Evolutionary conservation across 2,888 invertebrate genomes (phyloP).

Genomic region (Eristalis pertinax): DNA sequence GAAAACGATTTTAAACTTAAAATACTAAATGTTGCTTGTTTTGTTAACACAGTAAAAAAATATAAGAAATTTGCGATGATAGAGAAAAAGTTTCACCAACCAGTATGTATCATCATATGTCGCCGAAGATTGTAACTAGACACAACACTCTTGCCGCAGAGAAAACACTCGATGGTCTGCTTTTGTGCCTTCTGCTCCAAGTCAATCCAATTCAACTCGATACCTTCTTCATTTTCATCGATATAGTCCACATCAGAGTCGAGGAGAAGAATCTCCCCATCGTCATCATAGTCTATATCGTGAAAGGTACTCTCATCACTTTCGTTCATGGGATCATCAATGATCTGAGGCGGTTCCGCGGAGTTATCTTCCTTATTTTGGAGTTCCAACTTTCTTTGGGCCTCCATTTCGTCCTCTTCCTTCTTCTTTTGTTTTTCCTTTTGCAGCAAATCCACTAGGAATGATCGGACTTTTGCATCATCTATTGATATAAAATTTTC

Average conservation of each 20-base stretch:
- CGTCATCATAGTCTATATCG: constrained; percentile 68
- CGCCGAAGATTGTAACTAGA: constrained; percentile 80
- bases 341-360: not conserved
- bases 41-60: not conserved
- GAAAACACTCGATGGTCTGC: constrained; percentile 78
- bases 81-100: constrained; percentile 70
- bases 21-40: no score
- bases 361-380: constrained; percentile 37
- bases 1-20: no score
- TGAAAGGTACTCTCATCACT: constrained; percentile 64
- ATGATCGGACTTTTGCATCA: constrained; percentile 78
- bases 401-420: constrained; percentile 51
- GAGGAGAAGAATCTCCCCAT: constrained; percentile 70
- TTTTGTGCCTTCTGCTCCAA: constrained; percentile 77
- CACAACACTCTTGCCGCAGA: constrained; percentile 80
- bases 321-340: constrained; percentile 35
- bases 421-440: constrained; percentile 75
- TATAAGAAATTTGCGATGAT: not conserved
- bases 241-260: constrained; percentile 72
- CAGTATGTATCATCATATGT: constrained; percentile 81
- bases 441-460: constrained; percentile 77
- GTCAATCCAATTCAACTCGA: constrained; percentile 75
- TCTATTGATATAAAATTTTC: constrained; percentile 81
- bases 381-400: constrained; percentile 37
- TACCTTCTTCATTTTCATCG: constrained; percentile 73